Percentiles rank a stretch among this genome's conserved stretches.
These are phyloP conservation scores for Onychostoma macrolepis DNA, from an alignment of 2,113 vertebrate genomes.

Conservation along the genomic window DNA sequence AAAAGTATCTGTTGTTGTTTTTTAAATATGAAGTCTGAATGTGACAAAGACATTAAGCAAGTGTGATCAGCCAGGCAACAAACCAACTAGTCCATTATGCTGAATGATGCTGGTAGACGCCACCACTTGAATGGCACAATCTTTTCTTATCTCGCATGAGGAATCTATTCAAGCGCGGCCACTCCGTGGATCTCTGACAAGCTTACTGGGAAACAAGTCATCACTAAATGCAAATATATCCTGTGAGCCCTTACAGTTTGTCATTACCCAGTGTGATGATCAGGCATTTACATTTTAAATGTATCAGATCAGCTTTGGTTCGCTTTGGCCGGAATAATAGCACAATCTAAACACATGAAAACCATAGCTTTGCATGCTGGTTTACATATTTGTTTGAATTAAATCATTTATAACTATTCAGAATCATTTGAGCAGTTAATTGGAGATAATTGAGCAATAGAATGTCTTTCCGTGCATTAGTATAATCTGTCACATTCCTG, in stretches of 20 bases:
- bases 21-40: slow-evolving; percentile 8
- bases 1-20: neutral
- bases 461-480: slow-evolving; percentile 36
- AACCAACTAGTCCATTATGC: slow-evolving; percentile 11
- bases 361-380: slow-evolving; percentile 7
- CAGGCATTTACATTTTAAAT: neutral
- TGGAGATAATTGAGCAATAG: slow-evolving; percentile 43
- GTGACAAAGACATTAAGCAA: neutral
- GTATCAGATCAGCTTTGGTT: neutral
- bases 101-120: neutral
- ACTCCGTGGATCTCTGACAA: neutral
- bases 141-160: neutral
- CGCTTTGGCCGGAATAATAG: neutral
- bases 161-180: slow-evolving; percentile 3
- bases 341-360: neutral
- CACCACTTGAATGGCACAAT: neutral
- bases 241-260: neutral
- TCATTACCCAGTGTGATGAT: neutral
- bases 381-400: slow-evolving; percentile 16
- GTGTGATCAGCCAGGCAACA: neutral
- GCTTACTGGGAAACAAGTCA: neutral
- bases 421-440: slow-evolving; percentile 39
- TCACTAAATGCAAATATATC: slow-evolving; percentile 12
- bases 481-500: slow-evolving; percentile 40
- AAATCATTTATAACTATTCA: slow-evolving; percentile 31